These are phyloP conservation scores for Gorilla gorilla DNA, from an alignment of 2,113 vertebrate genomes.

Conservation along the genomic window DNA sequence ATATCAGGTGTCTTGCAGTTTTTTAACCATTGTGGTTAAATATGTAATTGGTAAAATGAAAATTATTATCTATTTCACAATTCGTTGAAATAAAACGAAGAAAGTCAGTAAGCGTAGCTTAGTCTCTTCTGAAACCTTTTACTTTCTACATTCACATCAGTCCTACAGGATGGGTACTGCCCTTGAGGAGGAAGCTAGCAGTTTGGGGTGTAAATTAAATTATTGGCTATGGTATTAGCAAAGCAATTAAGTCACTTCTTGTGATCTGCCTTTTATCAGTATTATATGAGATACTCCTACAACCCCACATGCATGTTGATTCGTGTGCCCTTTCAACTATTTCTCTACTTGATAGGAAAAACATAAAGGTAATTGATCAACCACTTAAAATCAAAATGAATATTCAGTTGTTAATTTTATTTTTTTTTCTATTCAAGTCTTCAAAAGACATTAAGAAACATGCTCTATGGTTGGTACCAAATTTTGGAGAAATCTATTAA, in stretches of 20 bases:
- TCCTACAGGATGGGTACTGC: not conserved
- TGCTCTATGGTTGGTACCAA: not conserved
- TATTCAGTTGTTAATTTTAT: not conserved
- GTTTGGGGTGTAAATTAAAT: not conserved
- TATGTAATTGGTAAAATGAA: not conserved
- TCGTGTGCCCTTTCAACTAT: not conserved
- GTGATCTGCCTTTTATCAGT: not conserved
- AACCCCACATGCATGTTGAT: not conserved
- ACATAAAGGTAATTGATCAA: not conserved
- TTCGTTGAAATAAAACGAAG: not conserved
- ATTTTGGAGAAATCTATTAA: not conserved
- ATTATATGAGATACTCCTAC: not conserved
- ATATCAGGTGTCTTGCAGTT: not conserved
- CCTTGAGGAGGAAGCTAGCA: not conserved
- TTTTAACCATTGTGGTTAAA: not conserved
- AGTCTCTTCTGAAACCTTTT: not conserved
- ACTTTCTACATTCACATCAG: not conserved
- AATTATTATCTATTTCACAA: not conserved
- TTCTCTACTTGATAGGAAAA: not conserved
- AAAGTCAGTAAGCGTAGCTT: not conserved
- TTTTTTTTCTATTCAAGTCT: not conserved
- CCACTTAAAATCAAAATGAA: not conserved
- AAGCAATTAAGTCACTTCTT: not conserved
- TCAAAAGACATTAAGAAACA: not conserved
- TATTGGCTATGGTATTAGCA: not conserved